Conservation (phyloP, 2,797 vertebrate genomes). For the Heliangelus exortis region DNA sequence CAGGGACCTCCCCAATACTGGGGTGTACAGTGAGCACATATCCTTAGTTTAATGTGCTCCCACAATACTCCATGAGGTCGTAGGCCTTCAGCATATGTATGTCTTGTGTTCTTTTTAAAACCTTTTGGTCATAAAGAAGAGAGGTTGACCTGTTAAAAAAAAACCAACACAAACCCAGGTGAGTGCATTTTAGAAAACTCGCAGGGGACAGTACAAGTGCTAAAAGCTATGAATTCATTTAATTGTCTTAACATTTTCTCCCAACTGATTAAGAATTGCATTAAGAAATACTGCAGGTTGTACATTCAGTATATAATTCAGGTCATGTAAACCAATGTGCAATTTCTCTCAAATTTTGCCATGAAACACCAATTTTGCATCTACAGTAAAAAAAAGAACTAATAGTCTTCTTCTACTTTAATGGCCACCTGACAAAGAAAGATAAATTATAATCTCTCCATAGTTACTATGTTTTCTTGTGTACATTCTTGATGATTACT, state of each 20-base stretch:
- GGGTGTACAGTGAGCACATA: background rate
- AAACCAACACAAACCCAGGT: background rate
- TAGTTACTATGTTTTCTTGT: background rate
- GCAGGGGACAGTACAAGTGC: background rate
- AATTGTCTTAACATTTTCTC: background rate
- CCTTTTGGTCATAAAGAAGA: background rate
- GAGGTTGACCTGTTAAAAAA: background rate
- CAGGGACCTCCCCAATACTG: background rate
- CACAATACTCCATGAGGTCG: background rate
- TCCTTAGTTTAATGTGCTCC: background rate
- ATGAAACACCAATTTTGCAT: background rate
- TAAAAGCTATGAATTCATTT: background rate
- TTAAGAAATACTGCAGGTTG: background rate
- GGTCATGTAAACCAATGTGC: background rate
- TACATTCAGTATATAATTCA: fast-evolving
- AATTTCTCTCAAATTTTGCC: background rate
- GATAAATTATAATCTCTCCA: background rate
- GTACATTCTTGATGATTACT: background rate
- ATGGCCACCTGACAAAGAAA: fast-evolving
- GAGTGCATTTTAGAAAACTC: background rate
- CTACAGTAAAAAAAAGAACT: background rate
- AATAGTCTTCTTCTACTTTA: background rate
- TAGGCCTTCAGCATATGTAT: background rate
- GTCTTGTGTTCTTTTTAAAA: background rate
- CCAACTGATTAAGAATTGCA: background rate